phyloP scores from a whole-genome alignment of 2,113 vertebrate genomes.

The Epinephelus cyanopodus region DNA sequence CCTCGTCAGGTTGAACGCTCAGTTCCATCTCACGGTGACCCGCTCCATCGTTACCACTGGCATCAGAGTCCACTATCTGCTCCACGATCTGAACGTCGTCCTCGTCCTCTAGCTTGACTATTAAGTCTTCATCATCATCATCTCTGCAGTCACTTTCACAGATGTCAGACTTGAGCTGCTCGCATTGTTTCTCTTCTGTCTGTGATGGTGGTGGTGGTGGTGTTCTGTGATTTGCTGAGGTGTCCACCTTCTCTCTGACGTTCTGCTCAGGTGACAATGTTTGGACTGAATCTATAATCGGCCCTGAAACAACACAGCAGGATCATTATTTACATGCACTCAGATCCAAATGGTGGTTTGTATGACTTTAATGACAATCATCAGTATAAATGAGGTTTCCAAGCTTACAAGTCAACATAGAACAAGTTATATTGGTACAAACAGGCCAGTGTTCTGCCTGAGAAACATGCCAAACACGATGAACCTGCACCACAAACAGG shows the following conservation, averaged over 20 bases:
- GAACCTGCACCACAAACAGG: too few species aligned
- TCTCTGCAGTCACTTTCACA: conserved; percentile 21
- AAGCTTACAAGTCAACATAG: not conserved
- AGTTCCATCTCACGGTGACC: conserved; percentile 36
- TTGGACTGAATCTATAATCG: conserved; percentile 48
- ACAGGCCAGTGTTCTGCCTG: too few species aligned
- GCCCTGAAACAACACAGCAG: conserved; percentile 61
- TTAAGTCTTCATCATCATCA: conserved; percentile 39
- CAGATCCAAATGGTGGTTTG: not conserved
- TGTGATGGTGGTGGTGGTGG: conserved; percentile 5
- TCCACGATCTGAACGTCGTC: conserved; percentile 74
- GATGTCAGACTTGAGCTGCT: conserved; percentile 23
- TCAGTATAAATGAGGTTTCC: not conserved
- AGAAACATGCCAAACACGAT: too few species aligned
- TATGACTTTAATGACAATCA: not conserved
- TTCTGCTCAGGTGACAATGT: conserved; percentile 42
- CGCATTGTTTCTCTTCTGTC: conserved; percentile 21
- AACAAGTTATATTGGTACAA: not conserved
- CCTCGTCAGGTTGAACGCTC: conserved; percentile 19
- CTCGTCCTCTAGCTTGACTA: conserved; percentile 73
- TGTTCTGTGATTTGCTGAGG: conserved; percentile 20
- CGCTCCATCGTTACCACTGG: not conserved
- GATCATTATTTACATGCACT: not conserved
- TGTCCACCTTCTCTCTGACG: conserved; percentile 42
- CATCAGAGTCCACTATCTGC: conserved; percentile 30